Conservation (phyloP, 1,140 invertebrate genomes). For the Metopolophium dirhodum region DNA sequence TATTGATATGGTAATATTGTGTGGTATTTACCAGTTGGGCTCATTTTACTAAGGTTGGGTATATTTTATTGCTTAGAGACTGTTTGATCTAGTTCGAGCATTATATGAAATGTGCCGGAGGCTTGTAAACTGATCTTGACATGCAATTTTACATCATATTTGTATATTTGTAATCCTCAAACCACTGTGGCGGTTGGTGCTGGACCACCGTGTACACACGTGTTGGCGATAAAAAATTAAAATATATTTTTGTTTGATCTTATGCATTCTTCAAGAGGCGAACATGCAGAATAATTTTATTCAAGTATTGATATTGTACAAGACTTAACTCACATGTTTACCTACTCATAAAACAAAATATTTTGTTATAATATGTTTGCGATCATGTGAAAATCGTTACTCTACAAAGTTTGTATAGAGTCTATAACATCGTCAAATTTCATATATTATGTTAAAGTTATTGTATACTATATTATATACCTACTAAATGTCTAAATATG, state of each 20-base stretch:
- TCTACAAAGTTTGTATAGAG: neutral
- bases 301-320: neutral
- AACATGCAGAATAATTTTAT: neutral
- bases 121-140: neutral
- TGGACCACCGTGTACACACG: neutral
- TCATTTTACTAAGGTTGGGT: neutral
- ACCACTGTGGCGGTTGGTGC: neutral
- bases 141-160: neutral
- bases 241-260: constrained; percentile 18
- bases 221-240: neutral
- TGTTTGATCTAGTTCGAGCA: neutral
- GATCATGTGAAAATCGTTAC: neutral
- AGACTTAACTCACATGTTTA: neutral
- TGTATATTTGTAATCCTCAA: neutral
- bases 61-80: neutral
- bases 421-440: neutral
- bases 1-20: neutral
- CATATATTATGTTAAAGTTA: neutral
- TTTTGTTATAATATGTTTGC: neutral
- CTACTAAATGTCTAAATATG: neutral
- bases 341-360: neutral
- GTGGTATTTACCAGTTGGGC: neutral
- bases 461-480: neutral
- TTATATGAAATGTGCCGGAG: too few species aligned
- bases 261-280: neutral